Evolutionary conservation across 2,888 invertebrate species (phyloP).

Genomic region (Heliconius hortense): DNA sequence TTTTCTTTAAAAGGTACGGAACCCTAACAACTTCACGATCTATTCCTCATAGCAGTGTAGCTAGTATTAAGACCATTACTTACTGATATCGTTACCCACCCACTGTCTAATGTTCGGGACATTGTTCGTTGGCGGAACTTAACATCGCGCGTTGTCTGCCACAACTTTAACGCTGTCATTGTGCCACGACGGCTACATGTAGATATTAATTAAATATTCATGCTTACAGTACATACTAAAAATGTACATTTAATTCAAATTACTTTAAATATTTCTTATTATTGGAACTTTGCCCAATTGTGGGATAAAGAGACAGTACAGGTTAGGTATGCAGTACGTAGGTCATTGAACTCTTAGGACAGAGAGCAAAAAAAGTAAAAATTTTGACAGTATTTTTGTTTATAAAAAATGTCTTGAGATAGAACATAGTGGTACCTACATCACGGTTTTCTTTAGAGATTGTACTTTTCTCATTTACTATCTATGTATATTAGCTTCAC

Average conservation of each 20-base stretch:
- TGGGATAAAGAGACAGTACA: constrained; percentile 5
- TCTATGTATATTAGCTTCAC: too few relatives aligned
- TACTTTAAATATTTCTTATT: neutral
- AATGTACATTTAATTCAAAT: constrained; percentile 11
- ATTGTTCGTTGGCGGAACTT: too few relatives aligned
- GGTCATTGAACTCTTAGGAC: constrained; percentile 3
- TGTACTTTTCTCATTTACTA: too few relatives aligned
- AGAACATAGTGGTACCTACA: neutral
- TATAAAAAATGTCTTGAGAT: neutral
- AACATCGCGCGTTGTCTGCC: too few relatives aligned
- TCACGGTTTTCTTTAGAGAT: neutral
- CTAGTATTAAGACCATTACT: too few relatives aligned
- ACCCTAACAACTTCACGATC: too few relatives aligned
- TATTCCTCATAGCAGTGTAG: too few relatives aligned
- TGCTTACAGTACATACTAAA: neutral
- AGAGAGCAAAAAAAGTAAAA: neutral
- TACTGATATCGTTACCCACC: too few relatives aligned
- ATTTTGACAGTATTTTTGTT: neutral
- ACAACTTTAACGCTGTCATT: neutral
- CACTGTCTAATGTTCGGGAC: too few relatives aligned
- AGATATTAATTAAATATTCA: neutral
- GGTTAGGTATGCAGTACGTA: neutral
- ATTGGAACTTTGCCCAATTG: constrained; percentile 22
- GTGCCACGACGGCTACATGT: neutral
- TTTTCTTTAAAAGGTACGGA: too few relatives aligned